Evolutionary conservation across 2,888 invertebrate genomes (phyloP), one percentile per base, ranked within the genome.

Genomic region (Philaethria dido): DNA sequence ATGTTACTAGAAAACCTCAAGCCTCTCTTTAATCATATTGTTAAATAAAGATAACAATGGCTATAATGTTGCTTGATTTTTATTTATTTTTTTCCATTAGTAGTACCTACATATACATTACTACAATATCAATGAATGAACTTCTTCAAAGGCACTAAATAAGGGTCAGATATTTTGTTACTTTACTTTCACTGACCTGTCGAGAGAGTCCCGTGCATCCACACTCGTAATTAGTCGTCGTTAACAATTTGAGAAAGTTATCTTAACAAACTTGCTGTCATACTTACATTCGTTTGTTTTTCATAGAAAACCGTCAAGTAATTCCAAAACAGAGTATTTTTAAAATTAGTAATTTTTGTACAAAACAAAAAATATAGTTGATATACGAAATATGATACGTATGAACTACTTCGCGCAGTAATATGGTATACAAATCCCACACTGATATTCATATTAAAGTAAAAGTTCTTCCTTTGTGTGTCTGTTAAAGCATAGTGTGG

Each of bases 181-280:
- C 45, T 62, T 36, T 54, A 54, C 63, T 68, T 72, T 72, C 68
- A 68, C 70, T 62, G 66, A 47, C 66, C 60, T 50, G 62, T 63
- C 57, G 65, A 52, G 64, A 66, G 52, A 65, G 62, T 55, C 50
- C 55, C 61, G 64, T 50, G 59, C 44, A 59, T 14, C 42, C 42
- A 65, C 68, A 50, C 3, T 16, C 16, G 29, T 52, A 71, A 71
- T 72, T 71, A 72, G 68, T 68, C 14, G 62, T 62, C 67, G 33
- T 59, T 65, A 62, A 62, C 67, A 60, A 45, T 57, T 52, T 45
- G 55, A 66, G 55, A 11, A 33, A 64, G 64, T 64, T 69, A 62
- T 64, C 64, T 67, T 50, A 62, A 62, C 54, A 61, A 50, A 36
- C 47, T 42, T 33, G 33, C 50, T 47, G 22, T 25, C 16, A 44